These are phyloP conservation scores for Rattus norvegicus DNA, from an alignment of 2,113 vertebrate species.

Conservation along the genomic window GRCr8 NC_086019.1:178275501-178276000, in stretches of 20 bases:
- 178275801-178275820: not conserved
- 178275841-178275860: not conserved
- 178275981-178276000: not conserved
- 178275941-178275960: no score
- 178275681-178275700: not conserved
- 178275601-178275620: not conserved
- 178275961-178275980: no score
- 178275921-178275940: no score
- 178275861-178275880: slow-evolving; percentile 1
- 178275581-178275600: not conserved
- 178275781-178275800: not conserved
- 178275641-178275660: not conserved
- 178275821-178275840: not conserved
- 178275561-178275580: not conserved
- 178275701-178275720: not conserved
- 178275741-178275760: not conserved
- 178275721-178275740: not conserved
- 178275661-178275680: not conserved
- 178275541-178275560: not conserved
- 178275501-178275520: not conserved
- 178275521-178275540: not conserved
- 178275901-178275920: not conserved
- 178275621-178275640: not conserved
- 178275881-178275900: not conserved
- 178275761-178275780: not conserved